phyloP scores from a whole-genome alignment of 2,888 invertebrate species.

The Lampropteryx suffumata region DNA sequence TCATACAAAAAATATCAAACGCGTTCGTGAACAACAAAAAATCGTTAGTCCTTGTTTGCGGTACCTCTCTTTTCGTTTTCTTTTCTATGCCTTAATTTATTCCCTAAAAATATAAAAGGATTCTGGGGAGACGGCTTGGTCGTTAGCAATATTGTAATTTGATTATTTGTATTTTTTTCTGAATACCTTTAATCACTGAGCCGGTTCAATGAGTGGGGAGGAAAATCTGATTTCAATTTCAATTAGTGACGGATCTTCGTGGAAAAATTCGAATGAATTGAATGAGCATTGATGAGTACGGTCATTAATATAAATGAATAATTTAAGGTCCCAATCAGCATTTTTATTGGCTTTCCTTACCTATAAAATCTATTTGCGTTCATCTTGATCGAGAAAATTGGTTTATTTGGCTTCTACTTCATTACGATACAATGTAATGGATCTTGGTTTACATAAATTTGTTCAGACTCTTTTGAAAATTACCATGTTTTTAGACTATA shows the following conservation, averaged over 20 bases:
- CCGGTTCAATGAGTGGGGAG: slow-evolving; percentile 61
- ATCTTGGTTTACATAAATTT: slow-evolving; percentile 3
- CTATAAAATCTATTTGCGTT: slow-evolving; percentile 23
- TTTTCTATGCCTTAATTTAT: slow-evolving; percentile 75
- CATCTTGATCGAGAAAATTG: slow-evolving; percentile 18
- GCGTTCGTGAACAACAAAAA: slow-evolving; percentile 52
- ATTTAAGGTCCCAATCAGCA: slow-evolving; percentile 62
- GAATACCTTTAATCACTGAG: slow-evolving; percentile 80
- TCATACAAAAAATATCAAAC: slow-evolving; percentile 40
- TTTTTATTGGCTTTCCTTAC: slow-evolving; percentile 34
- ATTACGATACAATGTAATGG: background rate
- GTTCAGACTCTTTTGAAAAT: slow-evolving; percentile 1
- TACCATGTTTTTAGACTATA: too few species aligned
- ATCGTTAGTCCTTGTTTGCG: slow-evolving; percentile 70
- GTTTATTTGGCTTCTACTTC: background rate
- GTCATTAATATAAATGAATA: slow-evolving; percentile 76
- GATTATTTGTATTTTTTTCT: slow-evolving; percentile 83
- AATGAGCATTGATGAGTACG: slow-evolving; percentile 79
- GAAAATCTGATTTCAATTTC: slow-evolving; percentile 83
- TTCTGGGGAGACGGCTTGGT: slow-evolving; percentile 72
- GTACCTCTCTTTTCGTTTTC: slow-evolving; percentile 58
- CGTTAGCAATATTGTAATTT: slow-evolving; percentile 84
- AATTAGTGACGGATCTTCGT: slow-evolving; percentile 78
- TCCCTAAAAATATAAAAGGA: slow-evolving; percentile 81
- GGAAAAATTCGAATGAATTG: slow-evolving; percentile 68